A percentile compares a stretch with the other conserved stretches of the same genome.
These are phyloP conservation scores for Anthopleura xanthogrammica DNA, from an alignment of 92 coral and sea anemone genomes.

Conservation along the genomic window DNA sequence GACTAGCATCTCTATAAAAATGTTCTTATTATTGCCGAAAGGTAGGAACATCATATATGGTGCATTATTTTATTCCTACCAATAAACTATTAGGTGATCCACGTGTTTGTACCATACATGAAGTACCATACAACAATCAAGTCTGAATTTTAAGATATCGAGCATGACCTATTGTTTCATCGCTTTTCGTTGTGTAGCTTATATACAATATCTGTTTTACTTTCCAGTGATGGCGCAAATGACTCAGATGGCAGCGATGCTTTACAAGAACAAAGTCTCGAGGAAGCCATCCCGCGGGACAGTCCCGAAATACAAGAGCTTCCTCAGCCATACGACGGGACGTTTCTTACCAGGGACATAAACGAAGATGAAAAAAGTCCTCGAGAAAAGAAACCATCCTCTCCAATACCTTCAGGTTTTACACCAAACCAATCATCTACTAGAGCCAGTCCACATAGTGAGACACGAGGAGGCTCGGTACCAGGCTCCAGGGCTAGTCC, in stretches of 20 bases:
- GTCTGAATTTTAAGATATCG: too few species aligned
- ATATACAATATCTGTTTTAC: neutral
- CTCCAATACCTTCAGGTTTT: conserved; percentile 9
- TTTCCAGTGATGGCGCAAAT: conserved; percentile 13
- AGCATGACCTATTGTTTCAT: too few species aligned
- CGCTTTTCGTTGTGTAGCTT: too few species aligned
- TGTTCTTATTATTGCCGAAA: too few species aligned
- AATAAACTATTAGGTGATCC: too few species aligned
- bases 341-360: conserved; percentile 10
- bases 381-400: neutral
- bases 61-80: too few species aligned
- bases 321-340: conserved; percentile 19
- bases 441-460: conserved; percentile 22
- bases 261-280: conserved; percentile 27
- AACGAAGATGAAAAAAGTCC: neutral
- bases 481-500: conserved; percentile 3
- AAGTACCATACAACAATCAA: too few species aligned
- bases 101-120: too few species aligned
- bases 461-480: neutral
- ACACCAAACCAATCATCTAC: conserved; percentile 6
- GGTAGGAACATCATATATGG: too few species aligned
- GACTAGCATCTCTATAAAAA: too few species aligned
- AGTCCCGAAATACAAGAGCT: conserved; percentile 17
- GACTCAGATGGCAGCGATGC: conserved; percentile 6
- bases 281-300: conserved; percentile 9